Conservation (phyloP, 2,113 vertebrate genomes). For the Phycodurus eques region DNA sequence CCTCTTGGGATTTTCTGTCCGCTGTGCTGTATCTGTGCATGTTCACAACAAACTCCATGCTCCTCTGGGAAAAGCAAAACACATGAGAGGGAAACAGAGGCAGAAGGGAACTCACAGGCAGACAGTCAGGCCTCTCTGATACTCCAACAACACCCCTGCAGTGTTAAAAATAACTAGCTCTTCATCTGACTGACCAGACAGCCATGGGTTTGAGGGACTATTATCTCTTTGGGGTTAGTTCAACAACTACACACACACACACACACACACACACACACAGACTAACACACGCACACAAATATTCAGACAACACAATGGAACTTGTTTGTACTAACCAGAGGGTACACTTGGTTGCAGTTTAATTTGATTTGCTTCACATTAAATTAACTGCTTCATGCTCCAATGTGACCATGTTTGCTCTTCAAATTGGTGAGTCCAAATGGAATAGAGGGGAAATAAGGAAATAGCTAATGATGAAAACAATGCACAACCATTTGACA, state of each 20-base stretch:
- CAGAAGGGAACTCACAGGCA: conserved; percentile 31
- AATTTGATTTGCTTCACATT: neutral
- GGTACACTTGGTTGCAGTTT: neutral
- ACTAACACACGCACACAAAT: neutral
- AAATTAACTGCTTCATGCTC: neutral
- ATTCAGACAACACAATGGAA: neutral
- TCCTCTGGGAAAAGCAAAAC: conserved; percentile 36
- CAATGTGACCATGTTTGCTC: neutral
- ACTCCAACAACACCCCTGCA: conserved; percentile 46
- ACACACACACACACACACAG: neutral
- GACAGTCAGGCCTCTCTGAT: conserved; percentile 47
- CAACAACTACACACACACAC: conserved; percentile 31
- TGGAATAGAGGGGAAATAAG: neutral
- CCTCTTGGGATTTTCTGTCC: conserved; percentile 42
- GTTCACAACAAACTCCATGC: conserved; percentile 42
- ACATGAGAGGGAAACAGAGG: conserved; percentile 27
- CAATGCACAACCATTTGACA: neutral
- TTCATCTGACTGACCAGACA: conserved; percentile 63
- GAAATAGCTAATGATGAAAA: neutral
- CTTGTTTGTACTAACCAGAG: conserved; percentile 6
- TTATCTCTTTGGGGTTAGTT: conserved; percentile 67
- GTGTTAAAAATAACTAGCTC: conserved; percentile 72
- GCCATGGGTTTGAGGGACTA: conserved; percentile 64
- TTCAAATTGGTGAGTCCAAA: neutral
- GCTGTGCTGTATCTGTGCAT: conserved; percentile 50